Base-by-base conservation (phyloP, 2,797 vertebrate species). In the Cygnus olor region DNA sequence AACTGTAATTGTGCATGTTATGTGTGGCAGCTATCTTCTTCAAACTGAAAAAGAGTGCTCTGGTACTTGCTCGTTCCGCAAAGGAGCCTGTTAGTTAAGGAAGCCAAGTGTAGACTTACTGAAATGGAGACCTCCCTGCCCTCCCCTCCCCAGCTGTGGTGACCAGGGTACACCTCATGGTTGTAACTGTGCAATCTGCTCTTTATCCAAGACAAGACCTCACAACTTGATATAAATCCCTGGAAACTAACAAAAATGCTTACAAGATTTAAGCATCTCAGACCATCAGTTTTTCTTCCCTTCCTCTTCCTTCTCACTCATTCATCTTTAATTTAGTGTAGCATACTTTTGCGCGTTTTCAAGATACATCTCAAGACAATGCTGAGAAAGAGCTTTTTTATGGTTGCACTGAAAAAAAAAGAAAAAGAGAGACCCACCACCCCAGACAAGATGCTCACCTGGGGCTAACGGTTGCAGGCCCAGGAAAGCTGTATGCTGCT, bases 121-220 rank as follows among this genome's bases (percentile, higher is more conserved):
- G 22, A 22, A 45, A 69, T 42, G n/a, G 36, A 58, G 54, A 25
- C 15, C 14, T 69, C 54, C 69, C 28, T 24, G 63, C 40, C 63
- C 9, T 30, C 17, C 56, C 82, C 47, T 12, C 44, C 4, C 8
- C 51, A 0, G 64, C 20, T 64, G 32, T 1, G 1, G 15, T 51
- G 56, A 18, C 6, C 73, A n/a, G 8, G 16, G 18, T 44, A 28
- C 17, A 32, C 38, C 30, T 78, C 40, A 17, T 25, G 65, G n/a
- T 21, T 47, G 12, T 40, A 60, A n/a, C n/a, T 49, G 9, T 0
- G 0, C 9, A 12, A 3, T 61, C 14, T 85, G 8, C 22, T 89
- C 36, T 53, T 63, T 44, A 20, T 34, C 24, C 49, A 71, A 38
- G 44, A 28, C 1, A 60, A 38, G 18, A 72, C 63, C 28, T 14